Conservation (phyloP, 2,113 vertebrate genomes). For the Burhinus oedicnemus region DNA sequence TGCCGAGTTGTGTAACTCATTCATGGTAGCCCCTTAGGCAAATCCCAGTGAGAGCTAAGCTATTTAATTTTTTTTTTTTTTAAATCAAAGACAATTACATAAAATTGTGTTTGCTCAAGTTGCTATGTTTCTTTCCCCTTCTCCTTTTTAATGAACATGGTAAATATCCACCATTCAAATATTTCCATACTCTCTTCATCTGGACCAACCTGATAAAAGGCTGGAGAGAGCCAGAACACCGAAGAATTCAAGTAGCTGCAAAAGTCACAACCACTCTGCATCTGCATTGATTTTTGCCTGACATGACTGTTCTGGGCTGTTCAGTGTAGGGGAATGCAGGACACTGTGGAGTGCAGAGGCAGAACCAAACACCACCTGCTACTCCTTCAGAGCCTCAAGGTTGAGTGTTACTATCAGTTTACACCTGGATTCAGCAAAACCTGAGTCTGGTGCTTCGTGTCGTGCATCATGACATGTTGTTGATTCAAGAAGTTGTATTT, state of each 20-base stretch:
- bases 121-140: neutral
- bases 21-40: neutral
- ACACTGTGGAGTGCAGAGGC: neutral
- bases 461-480: neutral
- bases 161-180: neutral
- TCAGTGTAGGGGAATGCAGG: fast-evolving
- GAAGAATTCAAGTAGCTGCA: neutral
- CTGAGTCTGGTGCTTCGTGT: neutral
- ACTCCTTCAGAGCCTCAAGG: neutral
- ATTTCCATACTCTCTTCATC: neutral
- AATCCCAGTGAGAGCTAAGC: neutral
- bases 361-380: neutral
- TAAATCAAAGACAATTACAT: neutral
- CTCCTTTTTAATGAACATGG: neutral
- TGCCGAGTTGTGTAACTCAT: conserved; percentile 14
- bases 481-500: neutral
- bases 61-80: neutral
- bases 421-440: neutral
- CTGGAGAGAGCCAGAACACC: neutral
- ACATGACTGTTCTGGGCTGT: neutral
- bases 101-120: neutral
- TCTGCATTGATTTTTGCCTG: neutral
- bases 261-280: neutral
- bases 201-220: neutral
- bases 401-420: neutral